These are phyloP conservation scores for Dissostichus mawsoni DNA, from an alignment of 2,113 vertebrate genomes.

Conservation along the genomic window DNA sequence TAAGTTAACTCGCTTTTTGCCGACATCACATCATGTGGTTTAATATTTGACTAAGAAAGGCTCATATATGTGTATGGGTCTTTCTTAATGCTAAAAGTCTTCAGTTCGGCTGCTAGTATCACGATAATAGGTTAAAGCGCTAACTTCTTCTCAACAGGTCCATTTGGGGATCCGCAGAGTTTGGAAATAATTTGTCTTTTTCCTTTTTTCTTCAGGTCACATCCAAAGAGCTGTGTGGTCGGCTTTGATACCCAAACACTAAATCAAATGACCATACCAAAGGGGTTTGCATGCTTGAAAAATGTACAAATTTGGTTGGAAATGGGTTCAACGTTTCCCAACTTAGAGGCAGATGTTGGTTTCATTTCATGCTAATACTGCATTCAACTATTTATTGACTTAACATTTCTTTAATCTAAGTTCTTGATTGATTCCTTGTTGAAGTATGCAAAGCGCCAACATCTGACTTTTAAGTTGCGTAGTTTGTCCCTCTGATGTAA, in stretches of 20 bases:
- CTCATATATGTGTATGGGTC: neutral
- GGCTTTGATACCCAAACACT: neutral
- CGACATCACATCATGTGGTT: neutral
- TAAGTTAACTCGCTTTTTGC: neutral
- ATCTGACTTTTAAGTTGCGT: neutral
- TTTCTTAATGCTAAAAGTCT: constrained; percentile 20
- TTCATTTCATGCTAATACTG: too few relatives aligned
- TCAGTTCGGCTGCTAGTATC: constrained; percentile 8
- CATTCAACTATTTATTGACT: too few relatives aligned
- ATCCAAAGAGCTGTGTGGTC: neutral
- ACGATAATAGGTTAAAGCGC: neutral
- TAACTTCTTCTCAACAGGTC: constrained; percentile 55
- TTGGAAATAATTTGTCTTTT: constrained; percentile 29
- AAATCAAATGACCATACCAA: constrained; percentile 21
- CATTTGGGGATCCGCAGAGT: neutral
- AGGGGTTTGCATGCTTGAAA: constrained; percentile 26
- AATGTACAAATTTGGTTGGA: neutral
- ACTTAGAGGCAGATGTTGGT: neutral
- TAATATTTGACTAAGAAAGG: neutral
- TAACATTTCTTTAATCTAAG: too few relatives aligned
- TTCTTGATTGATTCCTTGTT: neutral
- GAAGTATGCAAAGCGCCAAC: neutral
- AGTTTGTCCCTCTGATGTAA: constrained; percentile 16
- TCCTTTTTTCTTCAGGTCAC: constrained; percentile 54
- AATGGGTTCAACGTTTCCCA: neutral